phyloP scores from a whole-genome alignment of 1,140 invertebrate genomes.

The Nylanderia fulva region DNA sequence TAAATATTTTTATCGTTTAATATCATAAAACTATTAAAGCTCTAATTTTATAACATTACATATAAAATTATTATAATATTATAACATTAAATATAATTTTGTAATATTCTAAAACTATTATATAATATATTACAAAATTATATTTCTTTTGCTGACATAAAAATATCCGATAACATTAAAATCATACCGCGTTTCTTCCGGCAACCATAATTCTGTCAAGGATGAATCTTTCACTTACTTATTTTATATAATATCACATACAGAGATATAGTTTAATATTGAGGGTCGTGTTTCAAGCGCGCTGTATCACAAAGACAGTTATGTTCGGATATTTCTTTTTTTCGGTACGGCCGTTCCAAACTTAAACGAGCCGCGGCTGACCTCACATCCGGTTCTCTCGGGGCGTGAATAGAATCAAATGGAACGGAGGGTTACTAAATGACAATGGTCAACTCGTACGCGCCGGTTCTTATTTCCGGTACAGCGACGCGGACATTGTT shows the following conservation, averaged over 20 bases:
- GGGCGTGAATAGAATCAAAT: constrained; percentile 76
- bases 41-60: too few relatives aligned
- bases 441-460: constrained; percentile 77
- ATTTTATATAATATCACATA: constrained; percentile 22
- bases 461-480: constrained; percentile 77
- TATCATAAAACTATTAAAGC: too few relatives aligned
- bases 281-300: neutral
- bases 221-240: constrained; percentile 1
- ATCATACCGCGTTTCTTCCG: neutral
- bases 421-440: constrained; percentile 75
- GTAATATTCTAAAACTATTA: too few relatives aligned
- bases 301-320: constrained; percentile 47
- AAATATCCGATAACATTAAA: neutral
- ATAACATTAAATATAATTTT: too few relatives aligned
- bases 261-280: constrained; percentile 20
- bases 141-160: neutral
- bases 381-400: constrained; percentile 73
- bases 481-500: constrained; percentile 73
- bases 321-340: constrained; percentile 51
- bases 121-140: too few relatives aligned
- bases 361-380: constrained; percentile 76
- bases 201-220: neutral
- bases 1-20: too few relatives aligned
- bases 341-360: constrained; percentile 59
- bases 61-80: too few relatives aligned